Evolutionary conservation across 2,888 invertebrate genomes (phyloP), one percentile per base, ranked within the genome.

Genomic region (Choristoneura rosaceana): DNA sequence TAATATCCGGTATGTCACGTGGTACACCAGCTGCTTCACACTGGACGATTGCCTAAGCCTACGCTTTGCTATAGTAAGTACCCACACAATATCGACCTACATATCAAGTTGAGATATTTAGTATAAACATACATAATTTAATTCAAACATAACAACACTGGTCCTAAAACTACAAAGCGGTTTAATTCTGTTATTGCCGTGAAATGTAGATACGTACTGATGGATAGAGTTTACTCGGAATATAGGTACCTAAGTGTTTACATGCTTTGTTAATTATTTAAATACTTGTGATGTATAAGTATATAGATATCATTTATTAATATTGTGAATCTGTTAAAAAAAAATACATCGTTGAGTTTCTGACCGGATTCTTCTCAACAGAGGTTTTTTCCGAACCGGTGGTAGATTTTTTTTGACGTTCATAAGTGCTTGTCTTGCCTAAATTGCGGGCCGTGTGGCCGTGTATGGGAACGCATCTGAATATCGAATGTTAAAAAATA

Each of bases 1-100:
- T 86, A 88, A 86, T 89, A 87, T 85, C 85, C 84, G 81, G 76
- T 81, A 81, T 81, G 82, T 84, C 85, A 81, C 81, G 83, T 81
- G 83, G 80, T 79, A 75, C 82, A 82, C 85, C 90, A 88, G 88
- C 84, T 89, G 89, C 58, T 64, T 69, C 70, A 82, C 80, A 81
- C 85, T 87, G 86, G 86, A 85, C 80, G 81, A 80, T 76, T 87
- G 87, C 87, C 87, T 69, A 69, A 64, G 34, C 14, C 33, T 45
- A 45, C 50, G 33, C 34, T 38, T 17, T 61, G 2, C 9, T 10
- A 4, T 9, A 41, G 38, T 38, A 38, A 2, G 9, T 52, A 52
- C 15, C 52, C 12, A 25, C 55, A 55, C 17, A 12, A 25, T 12
- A 55, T 55, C 55, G 12, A 25, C 25, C 55, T 55, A 55, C 55